phyloP scores from a whole-genome alignment of 2,888 invertebrate genomes.

The Microplitis manilae region DNA sequence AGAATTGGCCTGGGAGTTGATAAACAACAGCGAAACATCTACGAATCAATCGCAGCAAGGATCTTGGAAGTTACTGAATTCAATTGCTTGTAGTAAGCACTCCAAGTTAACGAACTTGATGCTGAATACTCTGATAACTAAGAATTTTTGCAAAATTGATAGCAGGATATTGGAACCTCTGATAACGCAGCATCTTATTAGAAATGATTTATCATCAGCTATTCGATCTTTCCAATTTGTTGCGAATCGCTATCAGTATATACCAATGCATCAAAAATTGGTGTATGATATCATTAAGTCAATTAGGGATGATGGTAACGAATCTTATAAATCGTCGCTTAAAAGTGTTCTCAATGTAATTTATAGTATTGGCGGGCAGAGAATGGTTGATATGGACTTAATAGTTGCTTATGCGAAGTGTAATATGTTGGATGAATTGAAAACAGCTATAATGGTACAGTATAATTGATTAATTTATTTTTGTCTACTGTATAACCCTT shows the following conservation, averaged over 20 bases:
- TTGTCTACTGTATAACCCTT: too few species aligned
- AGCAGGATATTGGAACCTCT: constrained; percentile 78
- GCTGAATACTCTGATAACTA: constrained; percentile 73
- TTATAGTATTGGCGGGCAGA: constrained; percentile 20
- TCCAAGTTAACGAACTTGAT: constrained; percentile 71
- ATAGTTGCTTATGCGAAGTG: constrained; percentile 42
- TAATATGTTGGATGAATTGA: constrained; percentile 56
- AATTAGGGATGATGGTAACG: constrained; percentile 29
- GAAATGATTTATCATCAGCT: constrained; percentile 73
- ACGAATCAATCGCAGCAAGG: constrained; percentile 66
- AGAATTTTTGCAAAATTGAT: constrained; percentile 75
- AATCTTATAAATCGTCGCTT: constrained; percentile 13
- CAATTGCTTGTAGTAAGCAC: constrained; percentile 71
- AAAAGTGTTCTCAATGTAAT: constrained; percentile 48
- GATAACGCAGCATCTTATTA: constrained; percentile 75
- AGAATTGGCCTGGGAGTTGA: constrained; percentile 38
- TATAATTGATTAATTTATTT: too few species aligned
- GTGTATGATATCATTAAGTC: constrained; percentile 65
- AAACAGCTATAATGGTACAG: constrained; percentile 46
- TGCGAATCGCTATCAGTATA: constrained; percentile 74
- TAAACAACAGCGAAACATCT: constrained; percentile 55
- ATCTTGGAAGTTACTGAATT: constrained; percentile 77
- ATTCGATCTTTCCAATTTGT: constrained; percentile 74
- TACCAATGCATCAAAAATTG: constrained; percentile 79
- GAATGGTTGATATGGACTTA: constrained; percentile 16